Percentiles rank a stretch among this genome's conserved stretches.
Conservation (phyloP, 2,888 invertebrate species). For the Parasteatoda lunata region DNA sequence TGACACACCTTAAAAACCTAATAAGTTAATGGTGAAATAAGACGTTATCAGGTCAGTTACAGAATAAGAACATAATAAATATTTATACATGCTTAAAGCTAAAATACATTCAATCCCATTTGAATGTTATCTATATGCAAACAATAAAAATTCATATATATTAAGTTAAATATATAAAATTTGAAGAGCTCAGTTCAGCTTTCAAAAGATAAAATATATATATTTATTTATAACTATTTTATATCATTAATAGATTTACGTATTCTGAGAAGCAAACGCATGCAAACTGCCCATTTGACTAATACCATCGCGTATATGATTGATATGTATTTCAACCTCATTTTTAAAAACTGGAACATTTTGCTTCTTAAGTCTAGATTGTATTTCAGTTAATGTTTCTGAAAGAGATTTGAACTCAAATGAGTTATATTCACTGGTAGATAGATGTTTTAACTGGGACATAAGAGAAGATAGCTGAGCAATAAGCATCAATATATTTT, state of each 20-base stretch:
- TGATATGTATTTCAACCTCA: slow-evolving; percentile 92
- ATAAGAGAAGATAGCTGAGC: slow-evolving; percentile 91
- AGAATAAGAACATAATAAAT: too few relatives aligned
- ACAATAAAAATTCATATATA: too few relatives aligned
- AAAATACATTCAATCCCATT: too few relatives aligned
- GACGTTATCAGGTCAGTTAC: too few relatives aligned
- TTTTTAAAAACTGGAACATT: slow-evolving; percentile 82
- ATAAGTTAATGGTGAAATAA: too few relatives aligned
- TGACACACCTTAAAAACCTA: too few relatives aligned
- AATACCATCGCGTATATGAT: slow-evolving; percentile 81
- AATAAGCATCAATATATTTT: slow-evolving; percentile 82
- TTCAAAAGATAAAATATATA: too few relatives aligned
- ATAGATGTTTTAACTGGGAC: slow-evolving; percentile 82
- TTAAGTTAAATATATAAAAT: too few relatives aligned
- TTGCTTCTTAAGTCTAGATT: slow-evolving; percentile 83
- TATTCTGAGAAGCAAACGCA: slow-evolving; percentile 69
- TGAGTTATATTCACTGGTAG: slow-evolving; percentile 80
- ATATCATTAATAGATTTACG: slow-evolving; percentile 10
- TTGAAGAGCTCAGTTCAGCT: too few relatives aligned
- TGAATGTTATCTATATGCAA: too few relatives aligned
- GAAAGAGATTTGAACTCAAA: slow-evolving; percentile 92
- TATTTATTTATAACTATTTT: too few relatives aligned
- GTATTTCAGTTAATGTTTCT: slow-evolving; percentile 92
- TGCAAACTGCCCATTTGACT: slow-evolving; percentile 70
- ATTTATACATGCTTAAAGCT: too few relatives aligned